Evolutionary conservation across 2,888 invertebrate genomes (phyloP), one percentile per base, ranked within the genome.

Genomic region (Luffia ferchaultella): DNA sequence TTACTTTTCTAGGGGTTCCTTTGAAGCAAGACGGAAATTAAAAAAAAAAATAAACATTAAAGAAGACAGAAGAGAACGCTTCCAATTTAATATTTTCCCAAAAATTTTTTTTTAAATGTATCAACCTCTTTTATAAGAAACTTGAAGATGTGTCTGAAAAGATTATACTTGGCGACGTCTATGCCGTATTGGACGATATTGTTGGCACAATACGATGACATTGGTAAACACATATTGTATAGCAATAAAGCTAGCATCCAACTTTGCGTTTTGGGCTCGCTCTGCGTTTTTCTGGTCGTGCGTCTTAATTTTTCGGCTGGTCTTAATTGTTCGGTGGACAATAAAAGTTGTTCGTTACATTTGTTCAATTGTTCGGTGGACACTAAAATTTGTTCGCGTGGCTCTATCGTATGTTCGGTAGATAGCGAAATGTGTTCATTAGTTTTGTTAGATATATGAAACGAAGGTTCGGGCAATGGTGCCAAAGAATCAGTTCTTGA

Each of bases 221-320:
- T 75, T 0, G 83, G 80, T 17, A 80, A 60, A 54, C 83, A 83
- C 2, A 74, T 68, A 47, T 82, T 76, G 58, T 82, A 83, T 45
- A 82, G 52, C 3, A 83, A 65, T n/a, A 83, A 55, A 1, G 74
- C 76, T 42, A 73, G 59, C 78, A 79, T 75, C 83, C 82, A 80
- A 51, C 68, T 73, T 52, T 71, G 74, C 1, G 72, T 61, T 51
- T 64, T 63, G 20, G 61, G 54, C 2, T 56, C 20, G 19, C 55
- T 52, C 1, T 12, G 30, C 3, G 30, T 30, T 30, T 30, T 30
- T 30, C 30, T 30, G 12, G 30, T 7, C 12, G 3, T 30, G 3
- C 12, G 5, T 30, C 30, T 30, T 30, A 30, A 30, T 7, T 7
- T 7, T 30, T 30, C 12, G 30, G 3, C 12, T 3, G 12, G 30